Base-by-base conservation (phyloP, 2,113 vertebrate species). In the Xiphorhynchus elegans region DNA sequence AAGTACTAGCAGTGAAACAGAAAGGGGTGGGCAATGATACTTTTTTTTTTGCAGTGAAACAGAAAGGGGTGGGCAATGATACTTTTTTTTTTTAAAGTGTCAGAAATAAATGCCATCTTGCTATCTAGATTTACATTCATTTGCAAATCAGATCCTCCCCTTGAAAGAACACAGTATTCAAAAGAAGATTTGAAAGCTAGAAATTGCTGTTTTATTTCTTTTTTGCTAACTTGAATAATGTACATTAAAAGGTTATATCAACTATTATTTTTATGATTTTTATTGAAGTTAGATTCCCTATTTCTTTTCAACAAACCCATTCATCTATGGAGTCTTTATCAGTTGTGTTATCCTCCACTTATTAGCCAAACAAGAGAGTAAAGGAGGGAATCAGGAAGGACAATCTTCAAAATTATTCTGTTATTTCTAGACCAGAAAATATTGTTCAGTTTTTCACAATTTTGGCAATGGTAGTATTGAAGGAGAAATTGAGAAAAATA, bases 291-390 rank as follows among this genome's bases (percentile, higher is more conserved):
- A 74, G 26, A 75, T 83, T 83, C 35, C 42, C 19, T 37, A 3
- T 47, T 64, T 66, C 52, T 80, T 56, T 80, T 91, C 49, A 93
- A 56, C 19, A 85, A 74, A 90, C 75, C 74, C 23, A 37, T 75
- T 93, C 87, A 85, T 5, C 82, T 93, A 37, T 93, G 94, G 82
- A 76, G 53, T 84, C 68, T 93, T 83, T 58, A 79, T 79, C 73
- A 59, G 60, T 39, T n/a, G 13, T 81, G 37, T 91, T 86, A 85
- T 77, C 40, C 55, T 81, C 59, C 60, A 68, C 72, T 46, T 90
- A 33, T 94, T 88, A 95, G 91, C 37, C 59, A 93, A 89, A 64
- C 13, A 63, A 60, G 33, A 62, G 5, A 72, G 33, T 67, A 69
- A 96, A 90, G 49, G 69, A 66, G 23, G 19, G 25, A 73, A 60